Base-by-base conservation (phyloP, 2,797 vertebrate species). In the Cynodonichthys magdalenae region DNA sequence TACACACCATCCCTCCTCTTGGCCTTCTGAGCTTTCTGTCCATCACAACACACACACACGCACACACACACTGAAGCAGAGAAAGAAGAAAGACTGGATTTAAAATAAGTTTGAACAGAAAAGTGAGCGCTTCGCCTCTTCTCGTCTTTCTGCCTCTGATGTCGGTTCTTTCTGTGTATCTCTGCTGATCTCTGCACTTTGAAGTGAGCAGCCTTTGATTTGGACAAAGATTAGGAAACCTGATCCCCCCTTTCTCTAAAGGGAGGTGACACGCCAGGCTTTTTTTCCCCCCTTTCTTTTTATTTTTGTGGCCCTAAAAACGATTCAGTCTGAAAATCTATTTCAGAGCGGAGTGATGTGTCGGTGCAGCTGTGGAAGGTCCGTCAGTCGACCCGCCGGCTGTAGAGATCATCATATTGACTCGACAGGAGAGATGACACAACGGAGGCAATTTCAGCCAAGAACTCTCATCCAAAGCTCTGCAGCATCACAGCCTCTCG, bases 201-300 rank as follows among this genome's bases (percentile, higher is more conserved):
- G 80, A 86, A 83, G 78, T 55, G 58, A 42, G 46, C 71, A 69
- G 69, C 57, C 75, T 87, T 84, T 86, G 81, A 89, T 83, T 81
- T 84, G 59, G 80, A 77, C 77, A 66, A 71, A 81, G 77, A 88
- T 85, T 81, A 73, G 57, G 49, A 81, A 64, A 75, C 81, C 78
- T 81, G 66, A 80, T 71, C 70, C 59, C 57, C 15, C 19, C 3
- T 3, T 24, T 24, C 46, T 69, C 66, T 74, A 46, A 57, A 65
- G 63, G 44, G 57, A 52, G 52, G 49, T 69, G 78, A 75, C 68
- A 71, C 75, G 66, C 67, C 46, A 53, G 34, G 66, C 18, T 69
- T 77, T 71, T 76, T 82, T 75, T 85, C 15, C n/a, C 8, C 6
- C 9, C 31, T 39, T 68, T 24, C 24, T 80, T 72, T 75, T 81